A percentile compares a stretch with the other conserved stretches of the same genome.
These are phyloP conservation scores for Acheta domesticus DNA, from an alignment of 2,888 invertebrate genomes.

Conservation along the genomic window DNA sequence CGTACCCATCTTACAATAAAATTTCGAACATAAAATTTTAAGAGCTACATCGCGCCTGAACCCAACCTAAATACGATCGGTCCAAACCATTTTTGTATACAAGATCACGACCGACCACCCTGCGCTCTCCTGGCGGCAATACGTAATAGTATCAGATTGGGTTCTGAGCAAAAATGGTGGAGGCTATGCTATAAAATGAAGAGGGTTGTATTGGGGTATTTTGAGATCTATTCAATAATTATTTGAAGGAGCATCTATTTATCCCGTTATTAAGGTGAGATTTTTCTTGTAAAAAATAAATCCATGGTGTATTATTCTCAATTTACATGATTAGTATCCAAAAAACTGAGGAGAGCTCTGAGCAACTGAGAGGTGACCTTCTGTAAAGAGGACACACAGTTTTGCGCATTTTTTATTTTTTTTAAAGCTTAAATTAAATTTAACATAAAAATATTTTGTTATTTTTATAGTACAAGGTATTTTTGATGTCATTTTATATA, in stretches of 20 bases:
- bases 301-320: background rate
- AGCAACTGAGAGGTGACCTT: constrained; percentile 31
- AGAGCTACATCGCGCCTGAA: too few relatives aligned
- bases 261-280: background rate
- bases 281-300: background rate
- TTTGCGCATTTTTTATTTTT: constrained; percentile 19
- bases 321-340: constrained; percentile 21
- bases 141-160: background rate
- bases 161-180: constrained; percentile 33
- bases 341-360: constrained; percentile 29
- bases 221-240: background rate
- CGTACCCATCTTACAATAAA: too few relatives aligned
- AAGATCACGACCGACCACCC: too few relatives aligned
- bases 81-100: too few relatives aligned
- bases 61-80: too few relatives aligned
- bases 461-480: background rate
- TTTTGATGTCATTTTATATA: background rate
- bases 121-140: background rate
- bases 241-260: constrained; percentile 22
- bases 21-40: too few relatives aligned
- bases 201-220: constrained; percentile 29
- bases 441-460: background rate
- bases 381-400: constrained; percentile 21
- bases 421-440: background rate
- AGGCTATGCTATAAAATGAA: constrained; percentile 28